Evolutionary conservation across 2,797 vertebrate species (phyloP), one percentile per base, ranked within the genome.

Genomic region (Micromesistius poutassou): DNA sequence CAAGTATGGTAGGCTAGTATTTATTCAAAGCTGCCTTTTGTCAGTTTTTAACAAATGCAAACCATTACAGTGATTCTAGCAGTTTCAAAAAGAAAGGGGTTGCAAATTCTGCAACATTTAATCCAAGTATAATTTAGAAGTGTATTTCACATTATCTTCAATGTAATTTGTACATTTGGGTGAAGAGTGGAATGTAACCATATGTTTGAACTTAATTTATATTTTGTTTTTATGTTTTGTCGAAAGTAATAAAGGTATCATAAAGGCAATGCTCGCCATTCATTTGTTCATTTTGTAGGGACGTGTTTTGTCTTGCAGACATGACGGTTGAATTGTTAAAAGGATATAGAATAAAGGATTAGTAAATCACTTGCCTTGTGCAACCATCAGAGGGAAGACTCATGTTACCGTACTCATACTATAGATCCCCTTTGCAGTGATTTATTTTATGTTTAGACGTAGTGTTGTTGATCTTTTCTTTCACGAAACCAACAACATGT

Each of bases 131-230:
- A 68, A 68, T 68, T 68, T 68, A 28, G 62, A 28, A 10, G 5
- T 66, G 86, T 79, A 76, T 86, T 89, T 81, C 76, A 85, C 77
- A 70, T 35, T 68, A 68, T 68, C 9, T 68, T 68, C 62, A 68
- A 22, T 62, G 25, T 68, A 28, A 28, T 68, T 68, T 68, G 62
- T 68, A 68, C 62, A 68, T 68, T 71, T 76, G 77, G 78, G 66
- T 83, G 76, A 84, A 77, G 77, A 85, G 85, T 87, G 83, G 82
- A 91, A 86, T 87, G 84, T 89, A 85, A 87, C 78, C 82, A 86
- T 80, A 85, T 81, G 85, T 85, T 89, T 86, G 85, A 87, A 66
- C 87, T 88, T 93, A 93, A 93, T 91, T 93, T 94, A 80, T 88
- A 72, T 88, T 90, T 84, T 87, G 70, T 92, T 87, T 89, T 91